These are phyloP conservation scores for Diplodus sargus DNA, from an alignment of 2,797 vertebrate species.

Conservation along the genomic window DNA sequence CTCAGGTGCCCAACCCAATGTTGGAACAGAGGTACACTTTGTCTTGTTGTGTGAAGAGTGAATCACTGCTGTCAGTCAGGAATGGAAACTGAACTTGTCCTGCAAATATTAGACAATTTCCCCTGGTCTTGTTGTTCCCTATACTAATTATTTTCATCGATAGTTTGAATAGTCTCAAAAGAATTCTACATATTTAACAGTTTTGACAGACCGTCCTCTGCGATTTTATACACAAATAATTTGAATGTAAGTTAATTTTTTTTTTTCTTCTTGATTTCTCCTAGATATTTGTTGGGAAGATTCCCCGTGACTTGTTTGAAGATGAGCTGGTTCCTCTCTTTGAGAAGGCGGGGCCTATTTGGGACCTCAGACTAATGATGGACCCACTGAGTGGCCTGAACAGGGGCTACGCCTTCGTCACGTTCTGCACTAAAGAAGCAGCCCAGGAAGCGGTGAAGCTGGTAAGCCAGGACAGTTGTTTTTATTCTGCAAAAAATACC, in stretches of 20 bases:
- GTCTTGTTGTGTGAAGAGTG: not conserved
- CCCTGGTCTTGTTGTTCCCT: too few species aligned
- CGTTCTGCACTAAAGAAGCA: conserved; percentile 97
- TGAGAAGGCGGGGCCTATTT: conserved; percentile 96
- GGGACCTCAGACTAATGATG: conserved; percentile 99
- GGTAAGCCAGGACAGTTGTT: conserved; percentile 74
- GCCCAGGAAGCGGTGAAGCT: conserved; percentile 96
- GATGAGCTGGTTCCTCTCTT: conserved; percentile 97
- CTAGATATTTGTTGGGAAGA: conserved; percentile 98
- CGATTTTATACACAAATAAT: not conserved
- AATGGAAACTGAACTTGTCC: not conserved
- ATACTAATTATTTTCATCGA: not conserved
- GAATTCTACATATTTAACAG: not conserved
- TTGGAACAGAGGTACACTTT: conserved; percentile 92
- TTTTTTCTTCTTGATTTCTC: too few species aligned
- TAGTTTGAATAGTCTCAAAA: too few species aligned
- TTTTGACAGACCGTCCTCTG: not conserved
- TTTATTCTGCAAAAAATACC: not conserved
- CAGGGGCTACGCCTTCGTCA: conserved; percentile 97
- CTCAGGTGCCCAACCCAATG: conserved; percentile 91
- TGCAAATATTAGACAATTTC: too few species aligned
- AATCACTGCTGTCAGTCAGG: not conserved
- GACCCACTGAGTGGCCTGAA: conserved; percentile 97
- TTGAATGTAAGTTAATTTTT: not conserved
- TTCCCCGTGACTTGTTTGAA: conserved; percentile 96